Evolutionary conservation across 1,140 invertebrate species (phyloP), one percentile per base, ranked within the genome.

Genomic region (Solen grandis): DNA sequence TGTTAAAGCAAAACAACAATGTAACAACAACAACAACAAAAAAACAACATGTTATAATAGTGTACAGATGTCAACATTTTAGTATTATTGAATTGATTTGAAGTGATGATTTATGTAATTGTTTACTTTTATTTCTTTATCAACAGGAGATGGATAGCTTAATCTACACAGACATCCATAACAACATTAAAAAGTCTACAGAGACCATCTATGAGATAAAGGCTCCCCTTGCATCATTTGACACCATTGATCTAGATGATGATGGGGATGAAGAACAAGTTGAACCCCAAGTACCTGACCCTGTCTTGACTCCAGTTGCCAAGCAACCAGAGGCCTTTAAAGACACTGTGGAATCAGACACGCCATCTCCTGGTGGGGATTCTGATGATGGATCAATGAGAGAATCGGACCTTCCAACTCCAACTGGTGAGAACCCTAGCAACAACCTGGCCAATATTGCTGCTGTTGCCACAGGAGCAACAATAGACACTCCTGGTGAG

Each of bases 161-260:
- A 22, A 68, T 69, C 55, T 60, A 68, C 35, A 46, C 55, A 66
- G 65, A 70, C 35, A 78, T 77, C 35, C 36, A 74, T 60, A 74
- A 69, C 41, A 57, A 27, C 52, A 50, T 72, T 29, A 74, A 57
- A 31, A 79, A 78, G 27, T 74, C 78, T n/a, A 80, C 77, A 19
- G 77, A 79, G 38, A 72, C 69, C 27, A 68, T 85, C 46, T 82
- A 76, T 55, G 72, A 82, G 57, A 76, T 76, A 5, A 84, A 78
- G 63, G 89, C 89, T 52, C 89, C 89, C 41, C 73, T 90, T 38
- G 89, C 89, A 22, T 88, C 89, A 13, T 90, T 90, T 86, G 89
- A 90, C 66, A 90, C 88, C n/a, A 82, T 90, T 69, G 89, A 90
- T 66, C 69, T 90, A 8, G 87, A 86, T 25, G 87, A 86, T 25